Base-by-base conservation (phyloP, 2,113 vertebrate species). In the Triplophysa dalaica region DNA sequence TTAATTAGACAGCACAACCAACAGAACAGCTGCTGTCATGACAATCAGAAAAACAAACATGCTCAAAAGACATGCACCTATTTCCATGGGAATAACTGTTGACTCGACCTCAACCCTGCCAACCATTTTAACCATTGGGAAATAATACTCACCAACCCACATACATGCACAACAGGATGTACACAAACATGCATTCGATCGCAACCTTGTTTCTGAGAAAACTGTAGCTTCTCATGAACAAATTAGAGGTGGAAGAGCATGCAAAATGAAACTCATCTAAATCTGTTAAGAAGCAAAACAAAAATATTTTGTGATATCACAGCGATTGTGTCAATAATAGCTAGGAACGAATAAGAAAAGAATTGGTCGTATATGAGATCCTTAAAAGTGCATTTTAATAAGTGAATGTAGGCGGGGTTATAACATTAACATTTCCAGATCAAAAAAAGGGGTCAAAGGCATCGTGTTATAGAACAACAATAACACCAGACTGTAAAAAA, bases 21-120 rank as follows among this genome's bases (percentile, higher is more conserved):
- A 86, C 79, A 87, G 80, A 89, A 74, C 86, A 90, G 84, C 85
- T 90, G 88, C 87, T 84, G 81, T 82, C 82, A 86, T 81, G 58
- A 75, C 3, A 64, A 88, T 82, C 70, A 80, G 77, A 70, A 73
- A 88, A 87, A 86, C 70, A 85, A 88, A 81, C 61, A 58, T 26
- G 33, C 62, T 19, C 9, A 8, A 63, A 64, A 84, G 87, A 88
- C 88, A 88, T 82, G 87, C 54, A 52, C 74, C 81, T 43, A 75
- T 81, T 24, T n/a, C 16, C 41, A 3, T 21, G 88, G 84, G 85
- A 88, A 86, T 88, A 81, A 2, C 84, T 83, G 41, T 45, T 75
- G 66, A 81, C 83, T 82, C 84, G 78, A 86, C 80, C 85, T 86
- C 86, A 86, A 75, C 79, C 66, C 72, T 64, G 75, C 24, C 14